Percentiles rank a stretch among this genome's conserved stretches.
phyloP scores from a whole-genome alignment of 2,888 invertebrate species.

The Xestobium rufovillosum region DNA sequence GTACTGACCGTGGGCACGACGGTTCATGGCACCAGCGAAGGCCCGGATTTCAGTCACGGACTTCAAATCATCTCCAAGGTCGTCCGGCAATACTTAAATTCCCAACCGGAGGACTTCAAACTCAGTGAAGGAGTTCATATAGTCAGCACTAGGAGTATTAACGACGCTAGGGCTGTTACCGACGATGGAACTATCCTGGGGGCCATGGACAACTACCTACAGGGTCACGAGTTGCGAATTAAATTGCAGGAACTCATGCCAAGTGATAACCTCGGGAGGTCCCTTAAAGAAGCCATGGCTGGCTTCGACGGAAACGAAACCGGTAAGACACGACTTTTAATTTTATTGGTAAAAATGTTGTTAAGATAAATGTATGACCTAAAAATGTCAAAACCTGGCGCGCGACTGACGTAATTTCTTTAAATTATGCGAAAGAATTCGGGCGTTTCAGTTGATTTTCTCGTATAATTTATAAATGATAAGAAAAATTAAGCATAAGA shows the following conservation, averaged over 20 bases:
- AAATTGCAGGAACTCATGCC: slow-evolving; percentile 63
- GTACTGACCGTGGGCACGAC: slow-evolving; percentile 19
- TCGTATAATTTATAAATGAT: too few relatives aligned
- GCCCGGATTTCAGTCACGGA: slow-evolving; percentile 31
- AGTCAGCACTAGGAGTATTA: slow-evolving; percentile 48
- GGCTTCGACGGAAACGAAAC: slow-evolving; percentile 42
- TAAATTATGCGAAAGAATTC: too few relatives aligned
- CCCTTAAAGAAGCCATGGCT: slow-evolving; percentile 51
- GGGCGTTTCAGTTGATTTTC: too few relatives aligned
- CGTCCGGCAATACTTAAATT: slow-evolving; percentile 48
- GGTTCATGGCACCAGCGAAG: slow-evolving; percentile 22
- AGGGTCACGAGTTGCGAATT: slow-evolving; percentile 65
- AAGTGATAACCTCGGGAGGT: slow-evolving; percentile 48
- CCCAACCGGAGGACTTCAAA: slow-evolving; percentile 48
- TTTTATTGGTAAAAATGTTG: too few relatives aligned
- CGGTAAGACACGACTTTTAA: too few relatives aligned
- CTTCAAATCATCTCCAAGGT: slow-evolving; percentile 39
- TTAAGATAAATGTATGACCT: too few relatives aligned
- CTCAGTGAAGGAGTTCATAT: slow-evolving; percentile 58
- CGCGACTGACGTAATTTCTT: too few relatives aligned
- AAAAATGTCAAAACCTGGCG: too few relatives aligned
- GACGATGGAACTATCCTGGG: slow-evolving; percentile 51
- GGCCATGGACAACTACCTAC: slow-evolving; percentile 58
- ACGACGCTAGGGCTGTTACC: slow-evolving; percentile 41
- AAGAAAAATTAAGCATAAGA: too few relatives aligned